These are phyloP conservation scores for human DNA, from an alignment of 2,113 vertebrate genomes.

Conservation along the genomic window GRCh38 chr20:55235001-55235500, in stretches of 20 bases:
- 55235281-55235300: neutral
- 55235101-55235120: neutral
- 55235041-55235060: too few relatives aligned
- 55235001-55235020: too few relatives aligned
- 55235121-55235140: neutral
- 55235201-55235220: too few relatives aligned
- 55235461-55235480: neutral
- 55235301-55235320: neutral
- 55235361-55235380: neutral
- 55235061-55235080: too few relatives aligned
- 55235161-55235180: neutral
- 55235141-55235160: neutral
- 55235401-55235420: neutral
- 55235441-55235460: neutral
- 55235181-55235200: neutral
- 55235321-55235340: neutral
- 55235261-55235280: neutral
- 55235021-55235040: neutral
- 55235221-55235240: too few relatives aligned
- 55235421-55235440: neutral
- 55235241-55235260: rapidly evolving
- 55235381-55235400: neutral
- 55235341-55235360: neutral
- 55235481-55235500: neutral
- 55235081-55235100: neutral